These are phyloP conservation scores for Ptilorrhoa leucosticta DNA, from an alignment of 2,113 vertebrate species.

Conservation along the genomic window DNA sequence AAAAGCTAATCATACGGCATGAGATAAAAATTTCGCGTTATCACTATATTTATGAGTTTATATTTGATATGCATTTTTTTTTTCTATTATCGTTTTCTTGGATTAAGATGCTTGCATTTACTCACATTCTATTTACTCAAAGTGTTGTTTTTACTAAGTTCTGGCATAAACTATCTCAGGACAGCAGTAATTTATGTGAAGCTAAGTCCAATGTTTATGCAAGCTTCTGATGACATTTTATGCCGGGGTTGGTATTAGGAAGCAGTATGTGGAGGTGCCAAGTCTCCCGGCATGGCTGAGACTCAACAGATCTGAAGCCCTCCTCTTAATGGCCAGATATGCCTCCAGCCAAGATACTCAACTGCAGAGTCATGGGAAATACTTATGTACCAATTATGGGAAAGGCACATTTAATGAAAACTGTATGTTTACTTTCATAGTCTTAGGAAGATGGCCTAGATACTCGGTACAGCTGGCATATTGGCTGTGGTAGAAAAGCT, in stretches of 20 bases:
- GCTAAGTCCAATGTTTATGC: constrained; percentile 82
- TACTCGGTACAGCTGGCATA: constrained; percentile 60
- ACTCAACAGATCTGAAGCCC: constrained; percentile 71
- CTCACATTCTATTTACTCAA: constrained; percentile 74
- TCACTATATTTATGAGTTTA: constrained; percentile 67
- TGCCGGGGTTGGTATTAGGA: constrained; percentile 76
- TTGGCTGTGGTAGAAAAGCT: constrained; percentile 49
- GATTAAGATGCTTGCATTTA: constrained; percentile 73
- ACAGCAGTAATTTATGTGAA: constrained; percentile 82
- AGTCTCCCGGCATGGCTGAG: constrained; percentile 72
- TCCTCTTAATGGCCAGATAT: constrained; percentile 74
- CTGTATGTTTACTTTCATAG: constrained; percentile 72
- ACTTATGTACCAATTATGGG: constrained; percentile 73
- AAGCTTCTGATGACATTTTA: constrained; percentile 83
- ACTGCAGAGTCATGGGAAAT: constrained; percentile 79
- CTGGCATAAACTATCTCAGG: constrained; percentile 74
- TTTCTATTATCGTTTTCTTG: constrained; percentile 64
- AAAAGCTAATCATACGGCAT: constrained; percentile 33
- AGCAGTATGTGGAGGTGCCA: constrained; percentile 76
- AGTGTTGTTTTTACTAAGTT: constrained; percentile 77
- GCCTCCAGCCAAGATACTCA: constrained; percentile 74
- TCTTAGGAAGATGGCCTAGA: constrained; percentile 65
- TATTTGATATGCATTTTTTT: constrained; percentile 55
- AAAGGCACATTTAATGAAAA: constrained; percentile 76
- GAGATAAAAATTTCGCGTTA: constrained; percentile 62